A percentile compares a stretch with the other conserved stretches of the same genome.
Conservation (phyloP, 30 jellyfish, hydroid and myxozoan genomes). For the Sanderia malayensis region DNA sequence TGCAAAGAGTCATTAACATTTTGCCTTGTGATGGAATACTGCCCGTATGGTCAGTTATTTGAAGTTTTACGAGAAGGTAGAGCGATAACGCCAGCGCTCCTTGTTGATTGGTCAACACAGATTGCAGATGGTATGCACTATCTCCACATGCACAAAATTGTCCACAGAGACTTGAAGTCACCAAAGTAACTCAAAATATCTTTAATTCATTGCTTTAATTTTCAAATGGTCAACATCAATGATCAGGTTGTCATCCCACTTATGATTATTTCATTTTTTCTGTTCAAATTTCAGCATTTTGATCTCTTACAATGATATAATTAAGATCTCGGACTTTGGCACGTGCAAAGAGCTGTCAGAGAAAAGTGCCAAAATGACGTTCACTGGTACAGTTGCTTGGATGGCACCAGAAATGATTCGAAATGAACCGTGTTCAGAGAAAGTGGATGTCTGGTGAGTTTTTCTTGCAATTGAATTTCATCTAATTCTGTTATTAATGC, state of each 20-base stretch:
- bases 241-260: too few species aligned
- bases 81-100: slow-evolving; percentile 86
- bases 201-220: too few species aligned
- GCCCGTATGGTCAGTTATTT: slow-evolving; percentile 97
- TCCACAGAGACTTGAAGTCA: slow-evolving; percentile 95
- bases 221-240: too few species aligned
- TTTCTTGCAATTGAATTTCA: too few species aligned
- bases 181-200: too few species aligned
- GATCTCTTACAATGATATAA: slow-evolving; percentile 82
- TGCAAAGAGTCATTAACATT: slow-evolving; percentile 85
- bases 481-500: too few species aligned
- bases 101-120: slow-evolving; percentile 96
- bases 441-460: slow-evolving; percentile 96
- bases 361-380: slow-evolving; percentile 98
- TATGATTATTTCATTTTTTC: neutral
- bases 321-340: slow-evolving; percentile 94
- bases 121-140: slow-evolving; percentile 99
- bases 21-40: slow-evolving; percentile 93
- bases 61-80: slow-evolving; percentile 89
- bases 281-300: slow-evolving; percentile 70
- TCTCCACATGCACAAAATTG: slow-evolving; percentile 83
- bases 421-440: slow-evolving; percentile 99
- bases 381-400: slow-evolving; percentile 99
- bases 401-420: slow-evolving; percentile 99
- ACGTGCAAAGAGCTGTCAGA: slow-evolving; percentile 96